Evolutionary conservation across 2,888 invertebrate genomes (phyloP), one percentile per base, ranked within the genome.

Genomic region (Polydrusus cervinus): DNA sequence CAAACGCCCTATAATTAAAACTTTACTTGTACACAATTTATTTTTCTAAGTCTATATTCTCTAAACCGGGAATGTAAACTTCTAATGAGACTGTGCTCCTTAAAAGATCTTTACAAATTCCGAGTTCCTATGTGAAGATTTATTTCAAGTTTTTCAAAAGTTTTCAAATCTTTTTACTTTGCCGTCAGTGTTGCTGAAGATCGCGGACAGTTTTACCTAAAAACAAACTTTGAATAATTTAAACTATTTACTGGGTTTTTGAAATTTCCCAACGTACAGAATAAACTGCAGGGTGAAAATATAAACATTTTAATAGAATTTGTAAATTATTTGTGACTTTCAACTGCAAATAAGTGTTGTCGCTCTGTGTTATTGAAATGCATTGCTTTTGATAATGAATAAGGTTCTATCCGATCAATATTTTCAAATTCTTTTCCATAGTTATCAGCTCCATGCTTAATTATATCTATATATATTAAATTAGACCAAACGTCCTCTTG

Each of bases 1-100:
- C 25, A 62, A 34, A 64, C 47, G 14, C 45, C 34, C 49, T 38
- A 64, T 43, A 62, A 64, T 64, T 49, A 62, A 64, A 64, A 49
- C 64, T 64, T 13, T 14, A 30, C 49, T 49, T 47, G 64, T 64
- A 49, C 25, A 49, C 30, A 18, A 49, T 64, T 64, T 64, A 64
- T 49, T 64, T 64, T 62, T 47, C 49, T 16, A 47, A 49, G 25
- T 43, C 30, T 49, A 64, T 64, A 20, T 45, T 64, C 30, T 13
- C 30, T n/a, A 64, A 64, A 64, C 30, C 30, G 34, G 13, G n/a
- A 11, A 64, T 64, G 49, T 45, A 49, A 64, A 34, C 38, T 47
- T 20, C 34, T 64, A 64, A 49, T 64, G 64, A 34, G 34, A 64
- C 30, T 62, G 5, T 49, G 49, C 34, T 45, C 25, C 16, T 47